Conservation (phyloP, 1,140 invertebrate genomes). For the Adoxophyes honmai region DNA sequence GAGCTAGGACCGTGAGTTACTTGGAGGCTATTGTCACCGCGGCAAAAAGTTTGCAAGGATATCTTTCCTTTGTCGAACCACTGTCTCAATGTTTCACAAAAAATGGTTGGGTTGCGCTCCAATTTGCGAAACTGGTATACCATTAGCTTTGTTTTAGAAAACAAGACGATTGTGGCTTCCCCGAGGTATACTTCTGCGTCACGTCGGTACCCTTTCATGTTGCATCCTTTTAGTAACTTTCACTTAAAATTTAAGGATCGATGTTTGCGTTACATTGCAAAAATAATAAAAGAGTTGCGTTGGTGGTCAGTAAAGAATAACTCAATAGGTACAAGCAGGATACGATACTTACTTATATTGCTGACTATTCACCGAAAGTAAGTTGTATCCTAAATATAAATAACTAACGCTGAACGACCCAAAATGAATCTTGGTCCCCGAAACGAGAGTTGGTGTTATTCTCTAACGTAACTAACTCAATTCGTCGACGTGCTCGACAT, state of each 20-base stretch:
- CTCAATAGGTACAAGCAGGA: too few species aligned
- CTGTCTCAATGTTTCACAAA: constrained; percentile 20
- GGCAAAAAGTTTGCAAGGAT: constrained; percentile 53
- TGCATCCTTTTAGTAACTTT: constrained; percentile 40
- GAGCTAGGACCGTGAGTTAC: constrained; percentile 33
- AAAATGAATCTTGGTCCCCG: too few species aligned
- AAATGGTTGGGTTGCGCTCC: constrained; percentile 47
- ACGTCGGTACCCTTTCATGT: constrained; percentile 50
- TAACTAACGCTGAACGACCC: too few species aligned
- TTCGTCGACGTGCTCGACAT: too few species aligned
- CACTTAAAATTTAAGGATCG: constrained; percentile 33
- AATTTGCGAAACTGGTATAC: constrained; percentile 50
- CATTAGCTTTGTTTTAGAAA: constrained; percentile 46
- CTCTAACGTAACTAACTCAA: too few species aligned
- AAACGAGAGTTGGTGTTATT: too few species aligned
- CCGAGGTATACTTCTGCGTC: constrained; percentile 49
- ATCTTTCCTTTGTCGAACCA: constrained; percentile 49
- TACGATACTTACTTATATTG: too few species aligned
- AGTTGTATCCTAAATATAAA: too few species aligned
- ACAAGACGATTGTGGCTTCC: constrained; percentile 43
- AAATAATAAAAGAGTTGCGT: neutral
- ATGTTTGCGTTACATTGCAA: neutral
- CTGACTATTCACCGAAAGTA: too few species aligned
- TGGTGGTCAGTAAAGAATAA: neutral
- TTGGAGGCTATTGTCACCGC: constrained; percentile 36